Conservation (phyloP, 2,888 invertebrate species). For the Spatulosminthurus flaviceps region DNA sequence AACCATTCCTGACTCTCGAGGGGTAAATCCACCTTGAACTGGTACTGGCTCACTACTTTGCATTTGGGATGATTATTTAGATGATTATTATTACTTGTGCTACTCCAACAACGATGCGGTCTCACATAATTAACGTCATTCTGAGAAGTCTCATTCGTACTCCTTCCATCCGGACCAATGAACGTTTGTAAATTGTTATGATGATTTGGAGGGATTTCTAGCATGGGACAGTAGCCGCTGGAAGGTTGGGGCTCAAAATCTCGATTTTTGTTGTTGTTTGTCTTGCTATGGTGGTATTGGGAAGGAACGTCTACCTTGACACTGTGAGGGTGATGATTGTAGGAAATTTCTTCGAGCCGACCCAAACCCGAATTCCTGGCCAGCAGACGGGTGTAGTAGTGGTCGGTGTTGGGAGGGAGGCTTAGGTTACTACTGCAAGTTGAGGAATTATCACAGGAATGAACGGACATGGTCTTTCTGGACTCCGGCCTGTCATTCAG, state of each 20-base stretch:
- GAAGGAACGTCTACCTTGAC: neutral
- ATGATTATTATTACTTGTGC: neutral
- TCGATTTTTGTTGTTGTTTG: neutral
- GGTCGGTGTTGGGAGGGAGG: neutral
- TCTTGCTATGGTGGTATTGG: neutral
- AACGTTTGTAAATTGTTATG: neutral
- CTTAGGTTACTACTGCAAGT: neutral
- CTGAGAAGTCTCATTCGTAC: neutral
- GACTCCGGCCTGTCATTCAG: slow-evolving; percentile 47
- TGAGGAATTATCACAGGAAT: slow-evolving; percentile 3
- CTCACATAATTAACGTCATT: slow-evolving; percentile 25
- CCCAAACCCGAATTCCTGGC: neutral
- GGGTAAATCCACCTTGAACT: slow-evolving; percentile 4
- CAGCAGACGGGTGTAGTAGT: neutral
- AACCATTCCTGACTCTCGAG: slow-evolving; percentile 75
- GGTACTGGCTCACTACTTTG: neutral
- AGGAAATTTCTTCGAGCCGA: neutral
- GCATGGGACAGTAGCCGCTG: neutral
- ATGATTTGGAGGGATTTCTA: neutral
- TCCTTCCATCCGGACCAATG: neutral
- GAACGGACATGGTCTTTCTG: neutral
- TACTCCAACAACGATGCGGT: slow-evolving; percentile 34
- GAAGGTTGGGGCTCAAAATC: neutral
- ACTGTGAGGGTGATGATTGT: neutral
- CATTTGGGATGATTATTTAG: neutral